Evolutionary conservation across 2,113 vertebrate species (phyloP), one percentile per base, ranked within the genome.

Genomic region (Dromas ardeola): DNA sequence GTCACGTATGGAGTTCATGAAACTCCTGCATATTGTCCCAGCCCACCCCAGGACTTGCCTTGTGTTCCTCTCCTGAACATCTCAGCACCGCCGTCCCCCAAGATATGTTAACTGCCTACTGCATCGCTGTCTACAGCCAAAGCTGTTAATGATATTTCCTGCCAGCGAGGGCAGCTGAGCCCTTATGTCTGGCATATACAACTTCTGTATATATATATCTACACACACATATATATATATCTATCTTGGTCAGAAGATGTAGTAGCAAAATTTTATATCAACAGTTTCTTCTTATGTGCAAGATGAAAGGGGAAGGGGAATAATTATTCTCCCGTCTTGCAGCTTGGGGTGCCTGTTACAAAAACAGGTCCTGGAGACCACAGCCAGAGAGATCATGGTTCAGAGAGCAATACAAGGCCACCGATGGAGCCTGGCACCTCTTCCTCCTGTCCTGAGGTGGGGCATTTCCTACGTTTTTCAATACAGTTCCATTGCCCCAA

Each of bases 251-350:
- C 43, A 34, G 86, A 86, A 81, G 56, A 66, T 71, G 34, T 56
- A 93, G 81, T 70, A 86, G 42, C 50, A 95, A 81, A 53, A 73
- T 81, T 94, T 90, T 88, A 6, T 84, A 88, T 93, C 50, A 82
- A 43, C 59, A 65, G 27, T 77, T 83, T 61, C 50, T 94, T 97
- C 69, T 97, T 81, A 53, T 52, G 30, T 76, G 61, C 91, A 96
- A 94, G 52, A 71, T 50, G 50, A 82, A 81, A 80, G 55, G 34
- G 45, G 63, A 90, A 96, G 56, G 45, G 81, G 77, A 95, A 80
- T 79, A 82, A 85, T 55, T 62, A 30, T 82, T 92, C 56, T 93
- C 45, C 17, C 50, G 10, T 79, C 80, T 91, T 76, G 25, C 62
- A 86, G 0, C 40, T 42, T 67, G 45, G 15, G 40, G 6, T 78